Conservation (phyloP, 2,797 vertebrate species). For the Tapirus indicus region DNA sequence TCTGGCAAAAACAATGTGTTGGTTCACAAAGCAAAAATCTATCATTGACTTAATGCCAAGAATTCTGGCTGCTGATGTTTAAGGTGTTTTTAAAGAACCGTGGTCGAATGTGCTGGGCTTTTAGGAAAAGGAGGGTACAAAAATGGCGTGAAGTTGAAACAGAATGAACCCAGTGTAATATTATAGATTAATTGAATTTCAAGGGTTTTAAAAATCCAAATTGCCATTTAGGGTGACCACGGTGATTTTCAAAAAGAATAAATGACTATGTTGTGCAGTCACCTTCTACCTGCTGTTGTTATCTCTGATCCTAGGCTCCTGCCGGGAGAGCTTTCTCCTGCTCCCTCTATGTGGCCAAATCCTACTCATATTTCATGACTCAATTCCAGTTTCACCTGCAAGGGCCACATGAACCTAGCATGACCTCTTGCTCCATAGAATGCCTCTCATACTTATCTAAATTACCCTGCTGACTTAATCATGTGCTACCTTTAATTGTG, state of each 20-base stretch:
- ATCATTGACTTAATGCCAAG: constrained; percentile 33
- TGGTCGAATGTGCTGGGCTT: not conserved
- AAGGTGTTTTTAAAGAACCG: not conserved
- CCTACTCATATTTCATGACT: not conserved
- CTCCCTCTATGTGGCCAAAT: not conserved
- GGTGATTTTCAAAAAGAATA: constrained; percentile 1
- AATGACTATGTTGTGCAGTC: not conserved
- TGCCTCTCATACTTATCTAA: not conserved
- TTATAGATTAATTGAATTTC: not conserved
- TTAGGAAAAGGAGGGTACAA: not conserved
- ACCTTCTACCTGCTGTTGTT: not conserved
- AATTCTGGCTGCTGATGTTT: not conserved
- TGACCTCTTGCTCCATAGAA: not conserved
- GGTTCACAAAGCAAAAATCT: not conserved
- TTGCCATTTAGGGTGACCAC: not conserved
- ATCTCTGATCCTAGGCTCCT: not conserved
- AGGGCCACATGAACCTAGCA: not conserved
- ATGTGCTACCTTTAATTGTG: not conserved
- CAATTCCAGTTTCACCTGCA: not conserved
- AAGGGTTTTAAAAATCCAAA: not conserved
- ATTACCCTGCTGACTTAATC: not conserved
- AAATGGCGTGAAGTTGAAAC: not conserved
- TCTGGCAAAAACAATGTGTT: constrained; percentile 34
- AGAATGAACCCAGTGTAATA: not conserved
- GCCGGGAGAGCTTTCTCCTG: not conserved